Conservation (phyloP, 2,797 vertebrate species). For the Myotis daubentonii region DNA sequence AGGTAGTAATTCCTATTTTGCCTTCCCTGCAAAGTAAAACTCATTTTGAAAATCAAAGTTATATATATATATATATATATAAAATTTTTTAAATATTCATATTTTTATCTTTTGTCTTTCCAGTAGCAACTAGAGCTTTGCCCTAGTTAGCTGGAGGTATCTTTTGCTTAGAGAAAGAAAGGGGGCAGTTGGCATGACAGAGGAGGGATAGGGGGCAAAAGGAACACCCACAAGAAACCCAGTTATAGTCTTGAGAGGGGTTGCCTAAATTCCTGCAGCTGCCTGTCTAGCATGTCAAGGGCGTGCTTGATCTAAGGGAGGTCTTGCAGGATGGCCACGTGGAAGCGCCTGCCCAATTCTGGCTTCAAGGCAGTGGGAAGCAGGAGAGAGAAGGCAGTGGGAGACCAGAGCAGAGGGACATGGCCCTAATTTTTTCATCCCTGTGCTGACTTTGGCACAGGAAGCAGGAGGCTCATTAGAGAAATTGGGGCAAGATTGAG, state of each 20-base stretch:
- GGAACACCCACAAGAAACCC: background rate
- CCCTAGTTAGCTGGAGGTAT: background rate
- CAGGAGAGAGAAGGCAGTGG: background rate
- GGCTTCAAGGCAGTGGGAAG: background rate
- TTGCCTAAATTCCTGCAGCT: background rate
- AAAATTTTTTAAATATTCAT: background rate
- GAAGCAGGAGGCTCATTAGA: background rate
- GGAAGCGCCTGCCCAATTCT: background rate
- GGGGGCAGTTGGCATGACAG: background rate
- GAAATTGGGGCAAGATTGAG: background rate
- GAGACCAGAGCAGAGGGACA: background rate
- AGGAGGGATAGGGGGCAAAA: background rate
- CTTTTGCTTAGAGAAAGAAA: background rate
- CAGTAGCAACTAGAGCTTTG: background rate
- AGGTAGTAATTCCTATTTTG: background rate
- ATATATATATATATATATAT: no score
- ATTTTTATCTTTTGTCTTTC: background rate
- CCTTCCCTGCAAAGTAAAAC: constrained; percentile 26
- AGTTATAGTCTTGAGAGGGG: background rate
- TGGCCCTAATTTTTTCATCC: background rate
- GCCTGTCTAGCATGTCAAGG: background rate
- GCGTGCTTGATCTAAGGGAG: background rate
- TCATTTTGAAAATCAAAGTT: background rate
- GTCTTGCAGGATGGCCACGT: background rate
- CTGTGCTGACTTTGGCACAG: background rate